Evolutionary conservation across 2,888 invertebrate species (phyloP), one percentile per base, ranked within the genome.

Genomic region (Leucophenga montana): DNA sequence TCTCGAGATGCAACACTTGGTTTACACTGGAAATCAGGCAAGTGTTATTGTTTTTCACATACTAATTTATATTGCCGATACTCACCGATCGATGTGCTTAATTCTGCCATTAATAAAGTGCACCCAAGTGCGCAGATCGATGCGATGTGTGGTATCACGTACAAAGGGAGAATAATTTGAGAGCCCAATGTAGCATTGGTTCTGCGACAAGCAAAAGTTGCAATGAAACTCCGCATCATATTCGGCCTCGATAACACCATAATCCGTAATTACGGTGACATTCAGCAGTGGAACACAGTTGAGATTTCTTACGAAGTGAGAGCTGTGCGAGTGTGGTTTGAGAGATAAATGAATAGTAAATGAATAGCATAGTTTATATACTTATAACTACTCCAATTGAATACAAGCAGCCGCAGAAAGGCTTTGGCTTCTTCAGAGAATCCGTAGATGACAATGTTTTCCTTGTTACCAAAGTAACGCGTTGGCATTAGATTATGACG

Each of bases 101-200:
- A 86, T 39, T 3, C n/a, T 67, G 1, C 82, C 83, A 6, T 73
- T 69, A 11, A 85, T 73, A 69, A 86, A 86, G 11, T 75, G 76
- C 1, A 85, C 71, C 77, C 77, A 86, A 3, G 77, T 79, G 3
- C 80, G 76, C 20, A 85, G 53, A 71, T 86, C 83, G 75, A 86
- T 73, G 1, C 87, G 84, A 6, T 78, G 70, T 0, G 75, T 76
- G 0, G 77, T 67, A 48, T 86, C 87, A 33, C 75, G 73, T 0
- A 84, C 70, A 57, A 78, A 86, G 20, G 75, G 77, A 66, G 74
- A 75, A 8, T 48, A 56, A 53, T 84, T 78, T 5, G 68, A 69
- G 1, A 66, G 77, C 69, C 73, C 69, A 1, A 83, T 18, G 72
- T 78, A 86, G 66, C 86, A 86, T 1, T 67, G 65, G 0, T 56